Base-by-base conservation (phyloP, 2,797 vertebrate genomes). In the Astyanax mexicanus region DNA sequence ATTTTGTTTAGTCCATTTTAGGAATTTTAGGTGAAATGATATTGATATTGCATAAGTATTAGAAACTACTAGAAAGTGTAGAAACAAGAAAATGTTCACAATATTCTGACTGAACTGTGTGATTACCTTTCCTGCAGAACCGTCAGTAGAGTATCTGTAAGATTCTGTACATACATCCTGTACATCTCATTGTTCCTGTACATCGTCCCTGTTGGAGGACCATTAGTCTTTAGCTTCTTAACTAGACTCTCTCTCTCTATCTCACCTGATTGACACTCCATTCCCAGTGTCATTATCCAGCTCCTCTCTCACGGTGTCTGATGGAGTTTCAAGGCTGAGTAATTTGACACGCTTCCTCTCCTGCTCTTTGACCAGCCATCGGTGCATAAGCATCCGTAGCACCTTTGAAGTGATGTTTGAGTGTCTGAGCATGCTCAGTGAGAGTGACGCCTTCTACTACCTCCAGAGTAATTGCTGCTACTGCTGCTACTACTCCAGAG, bases 301-400 rank as follows among this genome's bases (percentile, higher is more conserved):
- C 29, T 45, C 27, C 17, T 60, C 57, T 37, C 57, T 78, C 21
- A 77, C 45, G 37, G 17, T 55, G 58, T 79, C 72, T 13, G n/a
- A n/a, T n/a, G n/a, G 45, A n/a, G 29, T 49, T 32, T 42, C n/a
- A 21, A 17, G 25, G 17, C 11, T 13, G 27, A 21, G 47, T 38
- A 37, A 9, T 35, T 52, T 57, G 49, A 38, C 40, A 9, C 54
- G 37, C 29, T 8, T n/a, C 17, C 9, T 42, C 45, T 17, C 49
- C 49, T 69, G 29, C 57, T 23, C 57, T 70, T 42, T 62, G 91
- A 81, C 89, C 89, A 92, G 58, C 91, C 89, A 90, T 91, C 87
- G 68, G 84, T 89, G 89, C 81, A 85, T 93, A 93, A 94, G 93
- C 91, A 88, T 85, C 80, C 86, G 91, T 60, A 70, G 90, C 87